Evolutionary conservation across 2,113 vertebrate species (phyloP).

Genomic region (Pluvialis apricaria): DNA sequence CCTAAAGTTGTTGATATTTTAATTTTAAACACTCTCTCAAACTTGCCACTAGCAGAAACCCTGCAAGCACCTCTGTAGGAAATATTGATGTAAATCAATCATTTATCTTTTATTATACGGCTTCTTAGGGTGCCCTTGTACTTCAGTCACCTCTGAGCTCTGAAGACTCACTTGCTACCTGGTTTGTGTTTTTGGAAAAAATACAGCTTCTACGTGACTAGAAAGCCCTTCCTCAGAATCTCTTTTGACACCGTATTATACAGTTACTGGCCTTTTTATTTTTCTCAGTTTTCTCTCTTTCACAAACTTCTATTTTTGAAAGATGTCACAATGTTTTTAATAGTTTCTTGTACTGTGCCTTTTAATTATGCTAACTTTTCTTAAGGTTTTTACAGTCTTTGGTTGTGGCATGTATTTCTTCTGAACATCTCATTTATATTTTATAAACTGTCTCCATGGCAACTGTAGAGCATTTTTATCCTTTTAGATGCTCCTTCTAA

Average conservation of each 20-base stretch:
- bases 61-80: neutral
- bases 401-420: neutral
- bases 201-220: neutral
- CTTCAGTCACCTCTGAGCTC: neutral
- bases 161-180: neutral
- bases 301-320: neutral
- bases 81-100: neutral
- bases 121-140: neutral
- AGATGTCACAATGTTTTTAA: neutral
- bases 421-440: conserved; percentile 9
- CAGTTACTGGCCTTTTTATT: neutral
- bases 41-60: neutral
- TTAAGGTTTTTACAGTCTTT: neutral
- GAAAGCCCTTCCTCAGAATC: neutral
- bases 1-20: neutral
- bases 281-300: neutral
- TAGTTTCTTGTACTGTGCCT: neutral
- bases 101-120: neutral
- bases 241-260: neutral
- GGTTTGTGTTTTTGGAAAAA: neutral
- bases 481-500: neutral
- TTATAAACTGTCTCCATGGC: neutral
- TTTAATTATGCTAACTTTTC: neutral
- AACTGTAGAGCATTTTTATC: conserved; percentile 13
- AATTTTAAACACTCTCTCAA: neutral